Evolutionary conservation across 2,888 invertebrate genomes (phyloP).

Genomic region (Rhingia rostrata): DNA sequence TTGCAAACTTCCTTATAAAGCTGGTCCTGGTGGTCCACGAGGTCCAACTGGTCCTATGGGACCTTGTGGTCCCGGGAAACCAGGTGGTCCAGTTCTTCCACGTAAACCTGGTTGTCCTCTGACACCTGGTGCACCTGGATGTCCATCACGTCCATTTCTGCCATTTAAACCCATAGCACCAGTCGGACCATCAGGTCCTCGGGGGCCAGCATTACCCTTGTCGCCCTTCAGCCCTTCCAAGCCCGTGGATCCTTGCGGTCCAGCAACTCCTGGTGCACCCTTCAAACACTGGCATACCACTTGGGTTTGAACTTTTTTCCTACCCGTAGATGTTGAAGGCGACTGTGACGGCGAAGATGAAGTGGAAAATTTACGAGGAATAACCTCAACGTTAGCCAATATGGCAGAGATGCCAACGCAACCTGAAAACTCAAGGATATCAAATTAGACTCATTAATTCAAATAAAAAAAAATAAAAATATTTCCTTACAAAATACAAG

Average conservation of each 20-base stretch:
- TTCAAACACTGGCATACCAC: constrained; percentile 47
- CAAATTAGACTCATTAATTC: background rate
- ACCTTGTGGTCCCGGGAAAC: constrained; percentile 37
- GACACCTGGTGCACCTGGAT: constrained; percentile 78
- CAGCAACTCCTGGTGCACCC: constrained; percentile 87
- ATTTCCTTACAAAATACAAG: constrained; percentile 40
- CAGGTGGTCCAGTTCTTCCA: constrained; percentile 29
- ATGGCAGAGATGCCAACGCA: constrained; percentile 13
- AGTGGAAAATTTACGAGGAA: background rate
- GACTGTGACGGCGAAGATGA: constrained; percentile 1
- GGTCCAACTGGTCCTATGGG: constrained; percentile 6
- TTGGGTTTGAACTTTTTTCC: constrained; percentile 22
- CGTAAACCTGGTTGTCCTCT: constrained; percentile 26
- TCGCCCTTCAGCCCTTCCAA: constrained; percentile 84
- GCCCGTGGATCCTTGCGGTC: constrained; percentile 87
- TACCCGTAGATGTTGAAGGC: background rate
- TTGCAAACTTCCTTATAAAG: background rate
- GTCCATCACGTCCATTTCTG: constrained; percentile 31
- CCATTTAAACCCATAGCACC: constrained; percentile 86
- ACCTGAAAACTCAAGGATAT: constrained; percentile 22
- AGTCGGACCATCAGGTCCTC: constrained; percentile 83
- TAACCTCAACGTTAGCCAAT: background rate
- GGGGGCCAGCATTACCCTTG: constrained; percentile 11
- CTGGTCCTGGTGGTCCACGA: constrained; percentile 8
- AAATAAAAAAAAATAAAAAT: background rate